Evolutionary conservation across 2,888 invertebrate species (phyloP).

Genomic region (Cheilosia impressa): DNA sequence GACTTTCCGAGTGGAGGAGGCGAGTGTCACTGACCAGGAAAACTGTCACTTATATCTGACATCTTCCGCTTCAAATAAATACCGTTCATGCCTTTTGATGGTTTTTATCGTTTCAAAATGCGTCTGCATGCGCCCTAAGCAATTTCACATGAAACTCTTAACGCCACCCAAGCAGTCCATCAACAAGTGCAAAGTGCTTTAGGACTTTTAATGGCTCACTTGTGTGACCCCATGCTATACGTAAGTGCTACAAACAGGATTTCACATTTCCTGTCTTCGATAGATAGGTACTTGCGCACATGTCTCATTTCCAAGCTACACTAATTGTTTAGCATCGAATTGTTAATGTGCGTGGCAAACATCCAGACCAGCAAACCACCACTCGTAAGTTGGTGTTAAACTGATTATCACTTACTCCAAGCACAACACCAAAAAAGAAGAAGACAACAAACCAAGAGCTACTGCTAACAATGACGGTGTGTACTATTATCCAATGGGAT

Average conservation of each 20-base stretch:
- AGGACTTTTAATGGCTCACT: conserved; percentile 20
- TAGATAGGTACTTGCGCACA: background rate
- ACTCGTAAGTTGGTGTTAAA: conserved; percentile 66
- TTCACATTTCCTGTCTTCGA: conserved; percentile 57
- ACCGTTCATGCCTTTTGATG: no score
- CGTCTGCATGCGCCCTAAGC: background rate
- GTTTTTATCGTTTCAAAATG: no score
- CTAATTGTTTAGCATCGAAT: conserved; percentile 35
- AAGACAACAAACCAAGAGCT: background rate
- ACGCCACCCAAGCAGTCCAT: conserved; percentile 25
- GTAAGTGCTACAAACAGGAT: conserved; percentile 46
- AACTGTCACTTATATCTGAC: no score
- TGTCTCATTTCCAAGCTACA: conserved; percentile 4
- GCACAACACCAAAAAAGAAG: conserved; percentile 3
- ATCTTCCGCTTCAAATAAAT: no score
- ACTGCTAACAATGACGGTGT: conserved; percentile 21
- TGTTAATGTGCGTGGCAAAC: conserved; percentile 50
- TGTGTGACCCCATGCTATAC: conserved; percentile 30
- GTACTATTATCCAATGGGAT: conserved; percentile 51
- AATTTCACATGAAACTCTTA: background rate
- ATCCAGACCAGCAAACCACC: conserved; percentile 20
- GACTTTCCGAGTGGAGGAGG: no score
- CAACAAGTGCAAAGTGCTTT: conserved; percentile 54
- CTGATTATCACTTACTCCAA: conserved; percentile 71
- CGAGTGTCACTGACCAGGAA: no score